A percentile compares a stretch with the other conserved stretches of the same genome.
Conservation (phyloP, 2,888 invertebrate species). For the Cosmia pyralina region DNA sequence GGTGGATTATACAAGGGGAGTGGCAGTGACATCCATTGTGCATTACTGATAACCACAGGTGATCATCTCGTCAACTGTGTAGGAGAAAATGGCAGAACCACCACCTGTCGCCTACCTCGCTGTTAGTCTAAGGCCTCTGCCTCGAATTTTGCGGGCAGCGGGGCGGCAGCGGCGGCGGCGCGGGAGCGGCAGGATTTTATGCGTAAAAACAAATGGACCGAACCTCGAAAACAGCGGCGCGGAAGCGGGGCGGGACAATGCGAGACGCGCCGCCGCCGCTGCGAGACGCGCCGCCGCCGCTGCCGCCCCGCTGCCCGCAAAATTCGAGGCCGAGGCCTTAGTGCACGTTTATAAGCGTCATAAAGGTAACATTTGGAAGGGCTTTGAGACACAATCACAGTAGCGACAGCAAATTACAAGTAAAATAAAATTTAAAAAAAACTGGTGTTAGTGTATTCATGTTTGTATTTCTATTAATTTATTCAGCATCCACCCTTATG, state of each 20-base stretch:
- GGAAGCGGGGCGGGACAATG: no score
- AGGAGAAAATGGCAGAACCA: background rate
- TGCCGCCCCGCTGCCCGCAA: no score
- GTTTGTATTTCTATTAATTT: background rate
- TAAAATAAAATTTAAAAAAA: background rate
- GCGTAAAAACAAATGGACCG: no score
- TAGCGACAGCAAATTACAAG: background rate
- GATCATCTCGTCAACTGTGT: background rate
- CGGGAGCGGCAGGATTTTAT: no score
- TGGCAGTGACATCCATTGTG: conserved; percentile 17
- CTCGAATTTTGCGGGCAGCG: no score
- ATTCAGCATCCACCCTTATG: background rate
- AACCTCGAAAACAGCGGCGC: no score
- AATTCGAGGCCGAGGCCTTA: no score
- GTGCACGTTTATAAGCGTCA: no score
- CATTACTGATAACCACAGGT: conserved; percentile 19
- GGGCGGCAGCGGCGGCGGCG: no score
- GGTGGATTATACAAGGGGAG: conserved; percentile 1
- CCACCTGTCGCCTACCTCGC: background rate
- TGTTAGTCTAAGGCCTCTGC: background rate
- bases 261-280: no score
- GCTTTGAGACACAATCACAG: background rate
- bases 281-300: no score
- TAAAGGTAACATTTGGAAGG: background rate
- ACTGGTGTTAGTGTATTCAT: background rate